phyloP scores from a whole-genome alignment of 2,888 invertebrate genomes.

The Cephus sareptanus region DNA sequence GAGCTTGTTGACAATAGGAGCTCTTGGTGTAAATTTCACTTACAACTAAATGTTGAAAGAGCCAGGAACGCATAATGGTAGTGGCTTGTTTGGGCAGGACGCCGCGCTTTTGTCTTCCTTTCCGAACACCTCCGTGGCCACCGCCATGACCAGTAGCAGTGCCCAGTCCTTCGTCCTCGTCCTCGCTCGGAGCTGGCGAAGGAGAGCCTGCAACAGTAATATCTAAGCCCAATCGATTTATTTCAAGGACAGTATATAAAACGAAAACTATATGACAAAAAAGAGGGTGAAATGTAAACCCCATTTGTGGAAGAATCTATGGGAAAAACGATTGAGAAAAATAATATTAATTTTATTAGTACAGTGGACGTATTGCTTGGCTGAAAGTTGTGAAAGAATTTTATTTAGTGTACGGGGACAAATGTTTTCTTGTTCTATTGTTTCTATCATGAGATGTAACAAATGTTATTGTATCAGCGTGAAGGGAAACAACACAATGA shows the following conservation, averaged over 20 bases:
- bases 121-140: constrained; percentile 64
- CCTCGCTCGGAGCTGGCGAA: constrained; percentile 69
- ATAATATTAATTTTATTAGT: background rate
- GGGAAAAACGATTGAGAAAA: background rate
- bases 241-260: background rate
- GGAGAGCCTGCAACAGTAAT: constrained; percentile 70
- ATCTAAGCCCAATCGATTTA: constrained; percentile 42
- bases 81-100: constrained; percentile 96
- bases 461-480: background rate
- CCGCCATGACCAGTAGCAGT: constrained; percentile 67
- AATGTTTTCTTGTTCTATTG: no score
- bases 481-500: background rate
- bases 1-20: constrained; percentile 7
- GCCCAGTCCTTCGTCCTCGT: constrained; percentile 63
- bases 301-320: background rate
- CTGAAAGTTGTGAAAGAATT: background rate
- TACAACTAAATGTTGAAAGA: constrained; percentile 96
- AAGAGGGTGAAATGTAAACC: background rate
- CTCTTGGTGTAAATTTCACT: constrained; percentile 56
- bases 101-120: constrained; percentile 83
- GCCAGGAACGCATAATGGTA: constrained; percentile 95
- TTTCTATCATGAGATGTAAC: no score
- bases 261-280: background rate
- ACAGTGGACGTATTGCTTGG: background rate
- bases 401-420: background rate